Base-by-base conservation (phyloP, 2,797 vertebrate species). In the Molothrus aeneus region DNA sequence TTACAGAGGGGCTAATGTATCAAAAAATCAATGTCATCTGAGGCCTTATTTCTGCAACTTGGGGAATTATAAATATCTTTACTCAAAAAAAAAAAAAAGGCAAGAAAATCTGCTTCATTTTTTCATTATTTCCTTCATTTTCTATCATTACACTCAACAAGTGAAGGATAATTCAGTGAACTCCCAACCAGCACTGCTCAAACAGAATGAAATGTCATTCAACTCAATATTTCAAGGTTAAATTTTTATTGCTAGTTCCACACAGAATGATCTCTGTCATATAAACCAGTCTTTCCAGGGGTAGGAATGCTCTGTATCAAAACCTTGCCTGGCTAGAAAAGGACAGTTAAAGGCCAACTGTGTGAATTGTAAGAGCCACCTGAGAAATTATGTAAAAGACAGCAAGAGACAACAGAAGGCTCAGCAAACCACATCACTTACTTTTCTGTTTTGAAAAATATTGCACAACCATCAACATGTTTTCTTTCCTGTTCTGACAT, bases 401-500 rank as follows among this genome's bases (percentile, higher is more conserved):
- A 59, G 12, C 31, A 50, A 63, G 45, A 81, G 29, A 74, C 25
- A 84, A 86, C 0, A 65, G 22, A 57, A 88, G 29, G 43, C 80
- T 86, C 51, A 36, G 79, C 61, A 92, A 72, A 86, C 71, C 69
- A 61, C 78, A 42, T 45, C 53, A 97, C 99, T 96, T 98, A 99
- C 99, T 99, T 99, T 89, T 99, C 99, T 7, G 98, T 98, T 96
- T 98, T 99, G 98, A 98, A 99, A 98, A 99, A 99, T 98, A 99
- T 97, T 97, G 99, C 99, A 98, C 99, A 99, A 90, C 99, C 99
- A 74, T 99, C 99, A 81, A 99, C 99, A 24, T 99, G 99, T 96
- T 99, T 99, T 81, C 99, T 99, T 97, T 99, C 99, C 29, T 98
- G 99, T 97, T 99, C 99, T 1, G 99, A 99, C 99, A 99, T 99